Base-by-base conservation (phyloP, 2,888 invertebrate genomes). In the Drosophila neutralis region DNA sequence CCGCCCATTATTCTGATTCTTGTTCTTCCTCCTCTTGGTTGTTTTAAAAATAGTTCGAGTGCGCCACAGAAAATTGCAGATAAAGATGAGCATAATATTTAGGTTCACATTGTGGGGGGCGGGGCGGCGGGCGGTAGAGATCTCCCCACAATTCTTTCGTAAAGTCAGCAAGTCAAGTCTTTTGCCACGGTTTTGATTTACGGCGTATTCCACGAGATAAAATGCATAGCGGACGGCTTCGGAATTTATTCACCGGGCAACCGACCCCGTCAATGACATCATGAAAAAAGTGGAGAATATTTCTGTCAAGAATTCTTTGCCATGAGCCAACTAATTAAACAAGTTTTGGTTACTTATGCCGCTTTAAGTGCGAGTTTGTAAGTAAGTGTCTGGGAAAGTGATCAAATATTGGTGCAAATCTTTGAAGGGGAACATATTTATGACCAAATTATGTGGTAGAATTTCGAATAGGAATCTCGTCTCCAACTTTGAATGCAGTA, bases 11-110 rank as follows among this genome's bases (percentile, higher is more conserved):
- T 68, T 45, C 54, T 66, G 48, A 38, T 66, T 66, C 54, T 38
- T 65, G 21, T 60, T 66, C 38, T 71, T 77, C 59, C 31, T 33
- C 33, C 6, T 15, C 24, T 36, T 21, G 57, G 21, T 11, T 45
- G 24, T 56, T 62, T 69, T 76, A 69, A 65, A 77, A 79, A 76
- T 76, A 76, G 76, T 76, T 60, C 53, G 57, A 74, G 68, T 57
- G 59, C 58, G 72, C 58, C 35, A 49, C 72, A 51, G 45, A 24
- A 75, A 75, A 69, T 75, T 75, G 77, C 75, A 62, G 77, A 65
- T 76, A 75, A 75, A 54, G 42, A n/a, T 21, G 21, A 49, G 56
- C 65, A 58, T 56, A 29, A 57, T 60, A 49, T 45, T 45, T 45
- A 64, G 59, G 63, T 78, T 67, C 51, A 63, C 33, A 40, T 38